Evolutionary conservation across 2,888 invertebrate species (phyloP).

Genomic region (Dioctria linearis): DNA sequence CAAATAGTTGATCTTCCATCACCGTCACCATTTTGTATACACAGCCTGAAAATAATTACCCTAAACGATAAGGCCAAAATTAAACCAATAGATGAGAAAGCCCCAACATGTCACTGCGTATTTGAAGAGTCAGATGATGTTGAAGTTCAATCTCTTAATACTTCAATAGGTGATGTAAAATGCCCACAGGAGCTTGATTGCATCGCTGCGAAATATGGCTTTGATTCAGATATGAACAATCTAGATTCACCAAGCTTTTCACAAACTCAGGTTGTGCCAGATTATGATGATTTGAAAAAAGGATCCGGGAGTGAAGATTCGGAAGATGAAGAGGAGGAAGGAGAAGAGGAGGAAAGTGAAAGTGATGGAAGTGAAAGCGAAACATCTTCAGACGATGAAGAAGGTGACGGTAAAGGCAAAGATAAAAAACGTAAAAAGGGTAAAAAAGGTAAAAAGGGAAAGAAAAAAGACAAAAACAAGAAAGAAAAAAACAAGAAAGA

Average conservation of each 20-base stretch:
- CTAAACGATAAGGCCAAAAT: not conserved
- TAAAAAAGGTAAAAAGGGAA: too few species aligned
- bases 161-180: constrained; percentile 55
- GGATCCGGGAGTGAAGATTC: constrained; percentile 50
- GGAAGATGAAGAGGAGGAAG: constrained; percentile 29
- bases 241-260: constrained; percentile 60
- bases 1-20: constrained; percentile 66
- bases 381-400: too few species aligned
- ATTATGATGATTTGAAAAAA: constrained; percentile 53
- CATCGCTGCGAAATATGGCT: constrained; percentile 23
- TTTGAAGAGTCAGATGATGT: not conserved
- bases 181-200: constrained; percentile 43
- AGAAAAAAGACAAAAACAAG: constrained; percentile 13
- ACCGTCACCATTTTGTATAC: not conserved
- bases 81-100: not conserved
- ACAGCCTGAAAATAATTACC: not conserved
- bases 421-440: too few species aligned
- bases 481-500: not conserved
- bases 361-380: too few species aligned
- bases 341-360: constrained; percentile 57
- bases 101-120: not conserved
- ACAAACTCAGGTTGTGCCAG: constrained; percentile 56
- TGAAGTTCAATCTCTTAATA: constrained; percentile 59
- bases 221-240: constrained; percentile 35
- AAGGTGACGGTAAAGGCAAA: too few species aligned